phyloP scores from a whole-genome alignment of 2,113 vertebrate genomes.

The Sceloporus tristichus region DNA sequence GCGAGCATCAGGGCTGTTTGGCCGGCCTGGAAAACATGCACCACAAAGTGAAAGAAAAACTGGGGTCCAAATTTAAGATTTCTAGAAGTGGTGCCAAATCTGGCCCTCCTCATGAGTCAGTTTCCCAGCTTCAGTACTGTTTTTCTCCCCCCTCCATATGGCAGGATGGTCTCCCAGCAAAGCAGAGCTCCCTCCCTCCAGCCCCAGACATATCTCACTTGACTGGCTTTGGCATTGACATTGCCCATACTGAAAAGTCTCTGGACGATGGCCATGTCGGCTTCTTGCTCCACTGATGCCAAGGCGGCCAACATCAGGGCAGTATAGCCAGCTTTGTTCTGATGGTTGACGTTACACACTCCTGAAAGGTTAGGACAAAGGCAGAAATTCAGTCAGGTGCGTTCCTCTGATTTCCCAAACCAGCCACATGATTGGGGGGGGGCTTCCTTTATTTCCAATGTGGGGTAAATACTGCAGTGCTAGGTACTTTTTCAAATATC shows the following conservation, averaged over 20 bases:
- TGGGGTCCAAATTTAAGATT: neutral
- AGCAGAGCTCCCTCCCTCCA: neutral
- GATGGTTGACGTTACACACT: constrained; percentile 88
- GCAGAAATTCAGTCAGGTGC: neutral
- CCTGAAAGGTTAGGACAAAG: constrained; percentile 64
- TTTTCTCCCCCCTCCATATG: no score
- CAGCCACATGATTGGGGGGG: no score
- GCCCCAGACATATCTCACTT: constrained; percentile 74
- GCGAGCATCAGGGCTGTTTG: constrained; percentile 95
- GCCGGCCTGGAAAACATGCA: constrained; percentile 81
- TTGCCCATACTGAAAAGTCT: constrained; percentile 90
- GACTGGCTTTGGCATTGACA: constrained; percentile 93
- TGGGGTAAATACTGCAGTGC: no score
- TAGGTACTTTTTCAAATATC: neutral
- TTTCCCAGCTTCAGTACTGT: no score
- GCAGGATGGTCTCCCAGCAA: neutral
- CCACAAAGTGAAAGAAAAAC: neutral
- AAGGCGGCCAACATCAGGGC: constrained; percentile 94
- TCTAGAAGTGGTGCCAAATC: no score
- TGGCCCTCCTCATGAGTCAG: no score
- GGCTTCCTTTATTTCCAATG: no score
- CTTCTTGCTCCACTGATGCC: constrained; percentile 84
- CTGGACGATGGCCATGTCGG: constrained; percentile 88
- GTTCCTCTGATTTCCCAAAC: no score
- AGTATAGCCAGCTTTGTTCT: constrained; percentile 96